Base-by-base conservation (phyloP, 2,113 vertebrate species). In the Megalops atlanticus region DNA sequence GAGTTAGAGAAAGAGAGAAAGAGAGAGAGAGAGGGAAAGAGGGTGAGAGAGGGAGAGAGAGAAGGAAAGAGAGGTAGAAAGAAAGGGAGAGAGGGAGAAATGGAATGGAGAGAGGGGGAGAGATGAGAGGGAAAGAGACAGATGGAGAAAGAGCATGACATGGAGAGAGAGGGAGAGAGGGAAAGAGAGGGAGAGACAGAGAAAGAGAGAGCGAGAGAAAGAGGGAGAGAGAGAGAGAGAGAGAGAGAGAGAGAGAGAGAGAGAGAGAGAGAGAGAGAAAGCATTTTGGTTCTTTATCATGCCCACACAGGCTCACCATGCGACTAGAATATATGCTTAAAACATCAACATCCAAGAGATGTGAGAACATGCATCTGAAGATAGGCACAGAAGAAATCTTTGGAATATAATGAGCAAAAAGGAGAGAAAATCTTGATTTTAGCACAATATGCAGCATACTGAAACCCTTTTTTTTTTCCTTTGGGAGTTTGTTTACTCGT, bases 241-340 rank as follows among this genome's bases (percentile, higher is more conserved):
- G 18, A 16, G 47, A 49, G 14, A 16, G 47, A 16, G 47, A 11
- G 14, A 16, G 47, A 10, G 47, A 10, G 47, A 10, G 2, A 49
- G 47, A 4, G 49, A 21, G 49, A 4, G 8, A 21, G 49, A 3
- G 49, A 0, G 16, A 4, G 49, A 24, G 49, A n/a, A 76, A 76
- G 41, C 27, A 49, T 76, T 76, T 49, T 52, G 14, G 52, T 40
- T 49, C 76, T 1, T 82, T 68, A 54, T 76, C 68, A 47, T 76
- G 76, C 45, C 69, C 49, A 43, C 58, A 80, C 82, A 83, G 38
- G 36, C 81, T 33, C 76, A 78, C 36, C 88, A 87, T 81, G 85
- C 81, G 82, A 35, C 82, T 81, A 76, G 14, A 52, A 64, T 11
- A 27, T 27, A 64, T n/a, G 31, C 58, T 71, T 38, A 38, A 71